A percentile compares a stretch with the other conserved stretches of the same genome.
phyloP scores from a whole-genome alignment of 92 coral and sea anemone species.

The Actinostola sp. region DNA sequence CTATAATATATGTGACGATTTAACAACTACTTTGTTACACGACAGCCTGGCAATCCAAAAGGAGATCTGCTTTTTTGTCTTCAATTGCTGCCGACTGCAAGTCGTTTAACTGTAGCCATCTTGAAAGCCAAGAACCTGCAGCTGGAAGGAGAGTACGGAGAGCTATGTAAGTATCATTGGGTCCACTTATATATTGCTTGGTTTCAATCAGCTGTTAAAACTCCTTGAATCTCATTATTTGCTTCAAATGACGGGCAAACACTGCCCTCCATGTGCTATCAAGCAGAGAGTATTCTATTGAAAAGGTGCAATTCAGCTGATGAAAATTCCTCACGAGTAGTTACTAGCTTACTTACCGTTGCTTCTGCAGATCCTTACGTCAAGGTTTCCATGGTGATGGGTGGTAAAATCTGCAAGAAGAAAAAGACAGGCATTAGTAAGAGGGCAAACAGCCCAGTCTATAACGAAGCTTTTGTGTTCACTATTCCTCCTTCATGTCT shows the following conservation, averaged over 20 bases:
- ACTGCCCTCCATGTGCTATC: no score
- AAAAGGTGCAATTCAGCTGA: no score
- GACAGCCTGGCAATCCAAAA: constrained; percentile 57
- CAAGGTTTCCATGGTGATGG: constrained; percentile 84
- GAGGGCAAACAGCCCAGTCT: constrained; percentile 59
- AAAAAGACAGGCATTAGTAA: constrained; percentile 68
- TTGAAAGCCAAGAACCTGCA: constrained; percentile 74
- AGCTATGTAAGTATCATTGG: constrained; percentile 58
- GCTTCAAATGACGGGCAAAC: no score
- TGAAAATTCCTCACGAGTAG: no score
- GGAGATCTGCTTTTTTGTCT: constrained; percentile 88
- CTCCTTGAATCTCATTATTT: no score
- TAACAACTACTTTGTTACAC: neutral
- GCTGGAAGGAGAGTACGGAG: constrained; percentile 66
- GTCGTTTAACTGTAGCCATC: constrained; percentile 76
- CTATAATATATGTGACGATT: no score
- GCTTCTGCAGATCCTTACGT: constrained; percentile 81
- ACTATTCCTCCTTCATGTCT: constrained; percentile 68
- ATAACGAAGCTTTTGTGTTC: constrained; percentile 90
- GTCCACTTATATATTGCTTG: no score
- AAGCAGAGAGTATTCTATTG: no score
- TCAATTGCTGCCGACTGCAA: constrained; percentile 88
- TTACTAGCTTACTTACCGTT: neutral
- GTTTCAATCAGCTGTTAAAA: no score
- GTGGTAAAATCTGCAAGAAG: constrained; percentile 79